phyloP scores from a whole-genome alignment of 1,140 invertebrate genomes.

The Harpegnathos saltator region DNA sequence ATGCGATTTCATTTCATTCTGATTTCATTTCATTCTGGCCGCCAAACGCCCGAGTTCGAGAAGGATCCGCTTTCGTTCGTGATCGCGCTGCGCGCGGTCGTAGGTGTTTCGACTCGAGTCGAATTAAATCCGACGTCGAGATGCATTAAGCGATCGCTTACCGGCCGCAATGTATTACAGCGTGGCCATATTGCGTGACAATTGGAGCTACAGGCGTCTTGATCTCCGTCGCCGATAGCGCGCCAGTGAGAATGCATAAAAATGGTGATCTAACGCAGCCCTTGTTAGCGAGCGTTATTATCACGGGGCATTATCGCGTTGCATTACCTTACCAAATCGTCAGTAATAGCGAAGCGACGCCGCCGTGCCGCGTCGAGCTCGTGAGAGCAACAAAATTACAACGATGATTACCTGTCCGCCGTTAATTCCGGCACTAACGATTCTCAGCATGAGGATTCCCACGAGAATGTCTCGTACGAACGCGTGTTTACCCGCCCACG shows the following conservation, averaged over 20 bases:
- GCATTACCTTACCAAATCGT: conserved; percentile 69
- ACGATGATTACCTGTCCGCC: conserved; percentile 64
- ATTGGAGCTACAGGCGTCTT: neutral
- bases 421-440: conserved; percentile 71
- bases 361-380: conserved; percentile 48
- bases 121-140: neutral
- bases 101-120: too few species aligned
- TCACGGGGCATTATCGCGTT: conserved; percentile 52
- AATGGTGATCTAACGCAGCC: conserved; percentile 10
- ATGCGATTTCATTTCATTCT: too few species aligned
- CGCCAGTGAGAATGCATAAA: conserved; percentile 21
- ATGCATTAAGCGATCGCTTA: neutral
- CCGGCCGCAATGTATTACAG: neutral
- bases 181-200: neutral
- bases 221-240: conserved; percentile 29
- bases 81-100: too few species aligned
- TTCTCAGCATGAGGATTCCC: conserved; percentile 70
- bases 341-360: conserved; percentile 38
- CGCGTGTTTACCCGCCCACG: conserved; percentile 49
- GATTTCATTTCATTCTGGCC: too few species aligned
- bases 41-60: too few species aligned
- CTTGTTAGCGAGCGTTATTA: conserved; percentile 62
- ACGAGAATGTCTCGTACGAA: conserved; percentile 62
- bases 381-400: conserved; percentile 74
- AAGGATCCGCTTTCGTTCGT: too few species aligned